Evolutionary conservation across 1,140 invertebrate genomes (phyloP).

Genomic region (Ceratoteleas bidentatus): DNA sequence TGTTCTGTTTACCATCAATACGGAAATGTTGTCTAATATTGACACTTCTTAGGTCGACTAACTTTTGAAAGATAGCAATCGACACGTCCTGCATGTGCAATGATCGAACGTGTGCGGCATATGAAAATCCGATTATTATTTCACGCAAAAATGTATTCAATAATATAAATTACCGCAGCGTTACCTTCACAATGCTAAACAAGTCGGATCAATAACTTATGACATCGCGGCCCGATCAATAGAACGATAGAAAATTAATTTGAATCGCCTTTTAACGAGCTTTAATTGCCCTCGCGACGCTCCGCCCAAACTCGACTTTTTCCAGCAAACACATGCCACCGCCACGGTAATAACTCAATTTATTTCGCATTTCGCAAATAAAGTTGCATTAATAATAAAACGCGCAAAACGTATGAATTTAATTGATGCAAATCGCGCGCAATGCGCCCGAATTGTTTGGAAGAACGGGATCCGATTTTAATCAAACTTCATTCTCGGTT

Average conservation of each 20-base stretch:
- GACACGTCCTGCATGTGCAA: constrained; percentile 4
- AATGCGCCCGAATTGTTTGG: background rate
- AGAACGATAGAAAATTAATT: background rate
- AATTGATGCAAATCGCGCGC: background rate
- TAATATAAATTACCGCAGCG: background rate
- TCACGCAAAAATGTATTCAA: background rate
- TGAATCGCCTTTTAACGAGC: no score
- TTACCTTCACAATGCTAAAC: background rate
- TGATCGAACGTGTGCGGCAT: background rate
- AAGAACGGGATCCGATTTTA: background rate
- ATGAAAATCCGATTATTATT: background rate
- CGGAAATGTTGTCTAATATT: background rate
- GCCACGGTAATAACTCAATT: no score
- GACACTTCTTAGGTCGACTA: background rate
- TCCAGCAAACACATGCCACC: no score
- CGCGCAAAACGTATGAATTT: background rate
- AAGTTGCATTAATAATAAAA: constrained; percentile 5
- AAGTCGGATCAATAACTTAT: background rate
- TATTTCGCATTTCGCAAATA: background rate
- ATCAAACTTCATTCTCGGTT: background rate
- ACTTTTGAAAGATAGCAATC: constrained; percentile 3
- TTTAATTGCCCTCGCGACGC: no score
- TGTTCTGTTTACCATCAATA: background rate
- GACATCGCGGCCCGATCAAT: background rate
- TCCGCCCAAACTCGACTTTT: no score